A percentile compares a stretch with the other conserved stretches of the same genome.
phyloP scores from a whole-genome alignment of 92 coral and sea anemone species.

The Epizoanthus stellaris region DNA sequence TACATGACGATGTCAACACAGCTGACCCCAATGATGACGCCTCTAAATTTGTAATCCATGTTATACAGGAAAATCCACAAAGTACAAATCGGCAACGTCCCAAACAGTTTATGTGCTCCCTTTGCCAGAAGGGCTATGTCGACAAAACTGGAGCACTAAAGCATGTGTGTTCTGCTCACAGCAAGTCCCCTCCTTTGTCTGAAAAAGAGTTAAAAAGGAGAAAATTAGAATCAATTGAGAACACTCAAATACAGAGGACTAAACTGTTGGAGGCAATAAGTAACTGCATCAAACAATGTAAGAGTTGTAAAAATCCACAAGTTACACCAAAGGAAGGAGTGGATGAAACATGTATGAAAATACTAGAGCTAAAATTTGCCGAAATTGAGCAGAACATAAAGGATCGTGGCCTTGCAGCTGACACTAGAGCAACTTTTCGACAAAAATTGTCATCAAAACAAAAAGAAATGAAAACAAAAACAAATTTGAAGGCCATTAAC shows the following conservation, averaged over 20 bases:
- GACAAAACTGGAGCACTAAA: slow-evolving; percentile 7
- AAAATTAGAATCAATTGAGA: not conserved
- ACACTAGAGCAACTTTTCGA: slow-evolving; percentile 4
- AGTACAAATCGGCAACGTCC: slow-evolving; percentile 3
- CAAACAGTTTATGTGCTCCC: slow-evolving; percentile 5
- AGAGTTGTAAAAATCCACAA: not conserved
- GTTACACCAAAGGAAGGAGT: slow-evolving; percentile 1
- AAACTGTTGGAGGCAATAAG: not conserved
- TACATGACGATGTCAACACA: not conserved
- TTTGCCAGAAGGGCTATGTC: slow-evolving; percentile 2
- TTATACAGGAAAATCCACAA: not conserved
- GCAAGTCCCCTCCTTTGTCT: not conserved
- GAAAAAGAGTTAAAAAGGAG: not conserved
- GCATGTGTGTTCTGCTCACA: slow-evolving; percentile 16
- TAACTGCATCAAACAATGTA: not conserved
- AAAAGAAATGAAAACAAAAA: slow-evolving; percentile 6
- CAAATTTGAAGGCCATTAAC: not conserved
- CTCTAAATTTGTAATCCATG: not conserved
- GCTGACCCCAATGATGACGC: not conserved
- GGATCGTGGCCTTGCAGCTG: slow-evolving; percentile 25
- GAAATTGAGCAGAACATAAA: not conserved
- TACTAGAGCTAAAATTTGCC: not conserved
- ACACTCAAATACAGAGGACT: not conserved
- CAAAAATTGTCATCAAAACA: slow-evolving; percentile 6
- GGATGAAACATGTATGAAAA: not conserved